phyloP scores from a whole-genome alignment of 2,797 vertebrate genomes.

The Rhabdophis nuchalis region DNA sequence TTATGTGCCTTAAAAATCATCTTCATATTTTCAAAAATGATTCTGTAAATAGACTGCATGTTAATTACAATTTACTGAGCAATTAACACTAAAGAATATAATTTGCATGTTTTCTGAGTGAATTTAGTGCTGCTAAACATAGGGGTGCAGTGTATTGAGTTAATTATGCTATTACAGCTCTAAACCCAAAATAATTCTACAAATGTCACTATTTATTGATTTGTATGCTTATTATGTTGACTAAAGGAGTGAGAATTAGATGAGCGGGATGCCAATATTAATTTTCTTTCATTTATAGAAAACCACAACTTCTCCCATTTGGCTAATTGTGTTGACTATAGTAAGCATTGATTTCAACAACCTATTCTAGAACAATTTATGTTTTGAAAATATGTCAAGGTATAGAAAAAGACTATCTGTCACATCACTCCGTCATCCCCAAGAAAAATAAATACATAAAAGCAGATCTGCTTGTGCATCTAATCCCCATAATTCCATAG shows the following conservation, averaged over 20 bases:
- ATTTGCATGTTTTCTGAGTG: constrained; percentile 22
- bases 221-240: not conserved
- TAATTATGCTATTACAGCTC: constrained; percentile 29
- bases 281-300: not conserved
- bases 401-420: not conserved
- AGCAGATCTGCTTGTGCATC: not conserved
- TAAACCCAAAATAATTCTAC: constrained; percentile 31
- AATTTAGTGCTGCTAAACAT: constrained; percentile 17
- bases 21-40: constrained; percentile 17
- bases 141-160: not conserved
- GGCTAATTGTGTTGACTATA: not conserved
- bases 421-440: not conserved
- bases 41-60: constrained; percentile 32
- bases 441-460: not conserved
- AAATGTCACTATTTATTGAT: constrained; percentile 16
- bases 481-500: not conserved
- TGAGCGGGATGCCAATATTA: not conserved
- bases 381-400: not conserved
- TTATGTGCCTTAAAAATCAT: not conserved
- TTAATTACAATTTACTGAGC: constrained; percentile 22
- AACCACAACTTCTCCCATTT: not conserved
- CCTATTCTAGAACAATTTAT: no score
- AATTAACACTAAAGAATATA: constrained; percentile 22
- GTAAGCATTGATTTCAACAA: not conserved
- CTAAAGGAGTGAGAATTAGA: not conserved